A percentile compares a stretch with the other conserved stretches of the same genome.
phyloP scores from a whole-genome alignment of 2,113 vertebrate species.

The Macrotus californicus region DNA sequence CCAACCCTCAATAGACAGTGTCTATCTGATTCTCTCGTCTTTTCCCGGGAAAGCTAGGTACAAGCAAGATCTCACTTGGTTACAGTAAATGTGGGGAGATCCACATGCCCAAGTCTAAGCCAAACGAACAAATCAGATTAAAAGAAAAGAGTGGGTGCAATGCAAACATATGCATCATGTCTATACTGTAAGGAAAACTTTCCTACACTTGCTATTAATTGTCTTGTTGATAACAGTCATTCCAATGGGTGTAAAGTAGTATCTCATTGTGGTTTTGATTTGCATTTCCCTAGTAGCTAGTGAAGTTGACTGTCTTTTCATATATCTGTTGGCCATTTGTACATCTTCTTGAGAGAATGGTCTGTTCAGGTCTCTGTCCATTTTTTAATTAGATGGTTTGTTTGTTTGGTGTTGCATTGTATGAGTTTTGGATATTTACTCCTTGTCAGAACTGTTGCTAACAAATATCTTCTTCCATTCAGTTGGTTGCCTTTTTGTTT shows the following conservation, averaged over 20 bases:
- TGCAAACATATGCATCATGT: neutral
- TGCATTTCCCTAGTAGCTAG: neutral
- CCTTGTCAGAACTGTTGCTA: neutral
- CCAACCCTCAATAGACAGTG: neutral
- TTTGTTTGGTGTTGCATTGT: neutral
- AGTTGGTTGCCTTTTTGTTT: neutral
- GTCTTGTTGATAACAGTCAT: neutral
- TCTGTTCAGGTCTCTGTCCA: neutral
- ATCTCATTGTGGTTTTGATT: neutral
- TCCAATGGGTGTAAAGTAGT: neutral
- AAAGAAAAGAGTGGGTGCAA: neutral
- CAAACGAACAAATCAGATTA: neutral
- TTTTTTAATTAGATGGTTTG: neutral
- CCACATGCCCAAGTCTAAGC: neutral
- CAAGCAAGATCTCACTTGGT: neutral
- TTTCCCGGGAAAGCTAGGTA: neutral
- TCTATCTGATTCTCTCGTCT: neutral
- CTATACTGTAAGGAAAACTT: neutral
- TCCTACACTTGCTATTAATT: neutral
- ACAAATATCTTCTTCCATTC: neutral
- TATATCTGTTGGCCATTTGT: neutral
- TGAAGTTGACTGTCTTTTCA: neutral
- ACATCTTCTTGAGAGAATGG: neutral
- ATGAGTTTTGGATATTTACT: neutral
- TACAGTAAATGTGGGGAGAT: neutral